A percentile compares a stretch with the other conserved stretches of the same genome.
phyloP scores from a whole-genome alignment of 2,113 vertebrate species.

The Puffinus mauretanicus region DNA sequence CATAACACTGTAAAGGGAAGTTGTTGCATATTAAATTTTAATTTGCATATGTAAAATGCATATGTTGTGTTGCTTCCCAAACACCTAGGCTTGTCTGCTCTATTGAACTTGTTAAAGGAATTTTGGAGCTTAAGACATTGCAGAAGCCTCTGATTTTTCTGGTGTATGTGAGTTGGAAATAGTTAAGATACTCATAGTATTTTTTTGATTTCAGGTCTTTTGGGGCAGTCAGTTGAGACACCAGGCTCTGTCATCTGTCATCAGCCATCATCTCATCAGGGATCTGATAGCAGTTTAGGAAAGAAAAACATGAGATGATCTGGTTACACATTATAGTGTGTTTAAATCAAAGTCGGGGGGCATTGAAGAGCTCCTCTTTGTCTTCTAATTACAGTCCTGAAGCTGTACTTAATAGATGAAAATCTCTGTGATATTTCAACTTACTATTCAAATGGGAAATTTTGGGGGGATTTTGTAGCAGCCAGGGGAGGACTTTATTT shows the following conservation, averaged over 20 bases:
- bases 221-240: constrained; percentile 67
- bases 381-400: constrained; percentile 30
- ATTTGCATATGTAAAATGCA: not conserved
- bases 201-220: constrained; percentile 63
- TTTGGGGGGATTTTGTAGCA: not conserved
- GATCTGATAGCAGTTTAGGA: constrained; percentile 66
- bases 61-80: not conserved
- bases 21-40: not conserved
- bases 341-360: constrained; percentile 48
- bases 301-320: constrained; percentile 70
- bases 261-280: constrained; percentile 75
- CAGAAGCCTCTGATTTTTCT: not conserved
- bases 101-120: not conserved
- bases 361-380: not conserved
- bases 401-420: not conserved
- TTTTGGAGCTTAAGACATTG: not conserved
- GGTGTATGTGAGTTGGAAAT: not conserved
- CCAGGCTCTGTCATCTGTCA: constrained; percentile 73
- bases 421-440: not conserved
- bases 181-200: constrained; percentile 7
- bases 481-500: not conserved
- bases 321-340: constrained; percentile 69
- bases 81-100: not conserved
- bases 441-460: not conserved
- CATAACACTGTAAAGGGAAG: not conserved